Base-by-base conservation (phyloP, 2,888 invertebrate genomes). In the Xylophagus ater region DNA sequence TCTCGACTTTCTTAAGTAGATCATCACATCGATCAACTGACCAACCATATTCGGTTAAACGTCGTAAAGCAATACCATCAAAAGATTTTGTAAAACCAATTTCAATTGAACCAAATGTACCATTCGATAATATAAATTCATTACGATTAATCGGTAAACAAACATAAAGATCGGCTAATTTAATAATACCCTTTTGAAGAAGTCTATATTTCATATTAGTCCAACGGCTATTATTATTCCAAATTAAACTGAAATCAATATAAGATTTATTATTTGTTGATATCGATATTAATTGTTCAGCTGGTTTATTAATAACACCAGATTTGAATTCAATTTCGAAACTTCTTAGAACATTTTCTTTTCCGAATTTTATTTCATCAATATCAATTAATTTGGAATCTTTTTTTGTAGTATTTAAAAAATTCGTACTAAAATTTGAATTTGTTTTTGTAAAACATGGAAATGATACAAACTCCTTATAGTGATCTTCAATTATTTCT, bases 51-150 rank as follows among this genome's bases (percentile, higher is more conserved):
- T 38, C 35, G 10, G 41, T 44, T 20, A 44, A 37, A 20, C 39
- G 32, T 42, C 58, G 57, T 6, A 59, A 51, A 4, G 59, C 59
- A 20, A 60, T 43, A 2, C 59, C 38, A 26, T 38, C 54, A 34
- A 53, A 51, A 41, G 58, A 52, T 42, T 51, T 52, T 10, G 46
- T 56, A 21, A 66, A 47, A 8, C 62, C 65, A 28, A 66, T 46
- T 40, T 59, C 59, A 2, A 65, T 56, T 3, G 57, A 51, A 12
- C 61, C 62, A 43, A 62, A 65, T 43, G 58, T 62, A 10, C 58
- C 59, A 12, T 28, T 31, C 3, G 35, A 24, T 12, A 44, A 30
- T 3, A 41, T 20, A 29, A 44, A 44, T 25, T 41, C 34, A 10
- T 41, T 37, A 21, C 40, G 33, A 29, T 40, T 29, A 17, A 41